These are phyloP conservation scores for Hydrophis major DNA, from an alignment of 2,797 vertebrate genomes.

Conservation along the genomic window DNA sequence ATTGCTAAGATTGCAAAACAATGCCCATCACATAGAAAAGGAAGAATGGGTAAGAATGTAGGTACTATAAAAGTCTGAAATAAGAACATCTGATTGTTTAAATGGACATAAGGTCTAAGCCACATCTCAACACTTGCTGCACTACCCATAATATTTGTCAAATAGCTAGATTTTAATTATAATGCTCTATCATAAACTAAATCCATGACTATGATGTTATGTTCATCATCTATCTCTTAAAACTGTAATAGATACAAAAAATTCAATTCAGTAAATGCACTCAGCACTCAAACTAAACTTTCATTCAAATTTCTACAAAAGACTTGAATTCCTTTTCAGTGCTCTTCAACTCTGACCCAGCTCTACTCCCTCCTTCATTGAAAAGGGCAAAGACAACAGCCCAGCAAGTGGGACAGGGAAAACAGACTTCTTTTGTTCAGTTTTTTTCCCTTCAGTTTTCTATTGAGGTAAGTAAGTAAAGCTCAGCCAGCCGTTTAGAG, in stretches of 20 bases:
- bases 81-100: constrained; percentile 70
- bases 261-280: constrained; percentile 67
- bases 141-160: constrained; percentile 64
- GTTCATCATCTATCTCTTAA: constrained; percentile 73
- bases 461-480: constrained; percentile 86
- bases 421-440: constrained; percentile 95
- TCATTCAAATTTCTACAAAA: constrained; percentile 80
- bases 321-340: constrained; percentile 81
- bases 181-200: constrained; percentile 49
- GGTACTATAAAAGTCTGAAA: constrained; percentile 73
- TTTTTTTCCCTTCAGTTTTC: constrained; percentile 80
- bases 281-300: constrained; percentile 71
- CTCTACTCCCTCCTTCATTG: constrained; percentile 75
- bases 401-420: constrained; percentile 86
- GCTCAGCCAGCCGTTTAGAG: constrained; percentile 67
- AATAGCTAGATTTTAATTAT: constrained; percentile 68
- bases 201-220: constrained; percentile 50
- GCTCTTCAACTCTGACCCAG: constrained; percentile 81
- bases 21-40: constrained; percentile 46
- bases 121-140: constrained; percentile 68
- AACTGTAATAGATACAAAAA: constrained; percentile 69
- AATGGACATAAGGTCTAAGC: constrained; percentile 74
- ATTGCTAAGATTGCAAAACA: neutral
- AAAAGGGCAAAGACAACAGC: constrained; percentile 86
- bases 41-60: constrained; percentile 68